These are phyloP conservation scores for Aphelinus atriplicis DNA, from an alignment of 1,140 invertebrate species.

Conservation along the genomic window DNA sequence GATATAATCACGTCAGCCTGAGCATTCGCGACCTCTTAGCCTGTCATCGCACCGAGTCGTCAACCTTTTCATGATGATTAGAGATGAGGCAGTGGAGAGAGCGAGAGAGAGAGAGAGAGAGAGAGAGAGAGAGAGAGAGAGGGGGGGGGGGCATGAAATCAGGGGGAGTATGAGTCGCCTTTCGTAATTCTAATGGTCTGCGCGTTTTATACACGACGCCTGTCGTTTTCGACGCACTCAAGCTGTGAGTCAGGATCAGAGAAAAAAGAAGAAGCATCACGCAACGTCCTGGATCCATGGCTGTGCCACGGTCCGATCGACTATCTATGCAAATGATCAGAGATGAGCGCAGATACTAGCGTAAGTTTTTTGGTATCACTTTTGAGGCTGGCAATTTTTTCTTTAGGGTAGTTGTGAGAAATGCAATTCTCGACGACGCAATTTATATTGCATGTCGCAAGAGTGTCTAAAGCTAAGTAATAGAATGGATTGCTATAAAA, in stretches of 20 bases:
- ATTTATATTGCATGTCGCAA: too few species aligned
- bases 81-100: background rate
- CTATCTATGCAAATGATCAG: slow-evolving; percentile 13
- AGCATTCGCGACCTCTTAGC: too few species aligned
- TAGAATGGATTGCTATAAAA: too few species aligned
- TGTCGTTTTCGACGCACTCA: background rate
- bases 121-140: slow-evolving; percentile 3
- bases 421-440: too few species aligned
- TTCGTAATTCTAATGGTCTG: slow-evolving; percentile 46
- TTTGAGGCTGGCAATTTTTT: background rate
- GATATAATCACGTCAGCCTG: too few species aligned
- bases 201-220: background rate
- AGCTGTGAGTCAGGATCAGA: background rate
- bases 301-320: background rate
- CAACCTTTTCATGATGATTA: background rate
- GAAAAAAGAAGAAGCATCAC: slow-evolving; percentile 9
- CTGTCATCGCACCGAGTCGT: too few species aligned
- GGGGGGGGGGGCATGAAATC: background rate
- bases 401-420: too few species aligned
- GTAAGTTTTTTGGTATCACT: background rate
- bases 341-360: background rate
- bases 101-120: too few species aligned
- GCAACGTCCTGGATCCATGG: slow-evolving; percentile 8
- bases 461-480: too few species aligned
- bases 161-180: background rate